These are phyloP conservation scores for Phocides pigmalion DNA, from an alignment of 1,140 invertebrate genomes.

Conservation along the genomic window DNA sequence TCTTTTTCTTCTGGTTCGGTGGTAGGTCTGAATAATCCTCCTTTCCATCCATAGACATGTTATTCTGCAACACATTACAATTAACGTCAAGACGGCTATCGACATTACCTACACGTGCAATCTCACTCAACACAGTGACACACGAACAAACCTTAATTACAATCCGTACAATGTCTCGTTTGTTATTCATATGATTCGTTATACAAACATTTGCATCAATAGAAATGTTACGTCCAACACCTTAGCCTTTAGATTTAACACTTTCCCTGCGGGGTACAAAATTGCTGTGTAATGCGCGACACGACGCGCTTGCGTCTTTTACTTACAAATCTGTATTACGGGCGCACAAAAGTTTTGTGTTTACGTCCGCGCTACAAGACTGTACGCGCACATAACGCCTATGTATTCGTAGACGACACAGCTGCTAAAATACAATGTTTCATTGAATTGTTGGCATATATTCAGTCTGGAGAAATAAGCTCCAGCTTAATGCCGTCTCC, in stretches of 20 bases:
- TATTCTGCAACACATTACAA: conserved; percentile 86
- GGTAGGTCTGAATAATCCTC: conserved; percentile 98
- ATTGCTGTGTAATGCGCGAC: too few species aligned
- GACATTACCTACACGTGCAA: conserved; percentile 29
- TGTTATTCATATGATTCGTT: neutral
- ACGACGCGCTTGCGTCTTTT: too few species aligned
- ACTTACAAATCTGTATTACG: too few species aligned
- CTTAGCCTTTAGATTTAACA: conserved; percentile 1
- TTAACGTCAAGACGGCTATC: conserved; percentile 2
- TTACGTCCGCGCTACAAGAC: too few species aligned
- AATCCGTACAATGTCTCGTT: conserved; percentile 3
- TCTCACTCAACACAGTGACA: conserved; percentile 17
- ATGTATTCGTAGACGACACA: too few species aligned
- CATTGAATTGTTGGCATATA: too few species aligned
- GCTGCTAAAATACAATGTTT: too few species aligned
- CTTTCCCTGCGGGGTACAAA: too few species aligned
- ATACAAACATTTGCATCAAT: neutral
- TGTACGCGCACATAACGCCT: too few species aligned
- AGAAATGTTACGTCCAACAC: neutral
- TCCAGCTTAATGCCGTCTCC: too few species aligned
- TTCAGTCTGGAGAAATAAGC: too few species aligned
- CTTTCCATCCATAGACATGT: conserved; percentile 93
- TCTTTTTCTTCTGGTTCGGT: conserved; percentile 98
- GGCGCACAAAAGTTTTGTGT: too few species aligned
- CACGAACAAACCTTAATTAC: conserved; percentile 8